Percentiles rank a stretch among this genome's conserved stretches.
Conservation (phyloP, 2,888 invertebrate species). For the Rhyacophila evoluta region DNA sequence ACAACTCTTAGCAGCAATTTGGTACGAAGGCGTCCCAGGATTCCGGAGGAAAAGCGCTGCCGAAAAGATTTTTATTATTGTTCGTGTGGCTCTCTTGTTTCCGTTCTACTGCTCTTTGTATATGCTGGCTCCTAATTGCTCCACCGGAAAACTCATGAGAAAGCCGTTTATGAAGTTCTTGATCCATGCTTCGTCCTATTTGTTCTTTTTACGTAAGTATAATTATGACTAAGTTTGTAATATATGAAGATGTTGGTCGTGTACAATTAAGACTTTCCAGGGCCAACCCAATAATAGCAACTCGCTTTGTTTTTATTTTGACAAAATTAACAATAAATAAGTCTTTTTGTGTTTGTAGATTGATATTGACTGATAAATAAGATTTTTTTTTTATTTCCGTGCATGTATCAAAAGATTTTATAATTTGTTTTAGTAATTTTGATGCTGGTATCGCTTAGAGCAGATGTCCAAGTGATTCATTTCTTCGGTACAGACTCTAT, state of each 20-base stretch:
- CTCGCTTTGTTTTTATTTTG: no score
- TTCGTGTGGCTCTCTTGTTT: slow-evolving; percentile 84
- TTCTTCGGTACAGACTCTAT: slow-evolving; percentile 79
- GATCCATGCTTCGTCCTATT: slow-evolving; percentile 92
- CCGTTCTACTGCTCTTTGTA: slow-evolving; percentile 90
- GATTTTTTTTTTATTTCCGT: background rate
- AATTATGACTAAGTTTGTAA: no score
- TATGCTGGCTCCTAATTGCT: slow-evolving; percentile 85
- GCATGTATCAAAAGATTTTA: no score
- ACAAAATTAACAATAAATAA: no score
- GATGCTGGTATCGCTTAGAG: slow-evolving; percentile 92
- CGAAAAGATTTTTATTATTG: slow-evolving; percentile 80
- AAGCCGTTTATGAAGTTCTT: slow-evolving; percentile 98
- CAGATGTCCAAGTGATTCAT: slow-evolving; percentile 81
- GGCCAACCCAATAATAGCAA: no score
- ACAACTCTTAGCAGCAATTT: slow-evolving; percentile 89
- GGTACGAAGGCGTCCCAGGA: slow-evolving; percentile 96
- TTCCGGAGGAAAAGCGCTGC: slow-evolving; percentile 85
- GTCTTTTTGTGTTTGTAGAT: slow-evolving; percentile 29
- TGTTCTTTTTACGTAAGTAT: slow-evolving; percentile 91
- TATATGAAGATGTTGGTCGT: no score
- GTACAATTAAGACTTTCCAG: no score
- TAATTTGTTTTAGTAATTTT: slow-evolving; percentile 81
- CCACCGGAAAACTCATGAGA: slow-evolving; percentile 84
- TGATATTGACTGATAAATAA: no score